These are phyloP conservation scores for Pachypanchax playfairii DNA, from an alignment of 2,113 vertebrate species.

Conservation along the genomic window DNA sequence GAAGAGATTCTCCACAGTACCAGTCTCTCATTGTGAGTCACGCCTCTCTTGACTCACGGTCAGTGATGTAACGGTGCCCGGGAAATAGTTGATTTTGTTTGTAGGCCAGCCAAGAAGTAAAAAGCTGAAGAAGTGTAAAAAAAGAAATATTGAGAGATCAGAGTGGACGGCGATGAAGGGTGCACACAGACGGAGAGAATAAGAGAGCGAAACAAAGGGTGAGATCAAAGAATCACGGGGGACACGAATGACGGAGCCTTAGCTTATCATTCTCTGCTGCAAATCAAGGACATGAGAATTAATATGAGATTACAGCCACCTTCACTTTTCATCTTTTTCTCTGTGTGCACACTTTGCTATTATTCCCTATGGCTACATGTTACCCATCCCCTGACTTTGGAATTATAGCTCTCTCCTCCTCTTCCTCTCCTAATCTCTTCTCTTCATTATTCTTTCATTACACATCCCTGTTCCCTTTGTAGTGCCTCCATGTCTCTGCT, in stretches of 20 bases:
- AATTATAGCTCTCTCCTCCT: constrained; percentile 68
- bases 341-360: constrained; percentile 46
- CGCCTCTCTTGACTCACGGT: neutral
- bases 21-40: constrained; percentile 57
- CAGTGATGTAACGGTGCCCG: constrained; percentile 34
- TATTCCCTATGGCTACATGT: constrained; percentile 55
- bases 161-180: constrained; percentile 40
- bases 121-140: constrained; percentile 14
- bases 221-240: constrained; percentile 48
- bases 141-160: constrained; percentile 43
- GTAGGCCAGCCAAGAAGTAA: constrained; percentile 40
- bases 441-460: constrained; percentile 77
- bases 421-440: constrained; percentile 69
- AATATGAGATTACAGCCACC: constrained; percentile 45
- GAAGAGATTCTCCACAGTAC: constrained; percentile 30
- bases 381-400: constrained; percentile 70
- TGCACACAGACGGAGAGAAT: constrained; percentile 21
- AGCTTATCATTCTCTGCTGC: constrained; percentile 38
- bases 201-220: constrained; percentile 35
- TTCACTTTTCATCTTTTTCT: constrained; percentile 55
- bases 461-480: constrained; percentile 70
- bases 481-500: constrained; percentile 61
- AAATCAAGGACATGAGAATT: constrained; percentile 30
- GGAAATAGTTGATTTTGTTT: constrained; percentile 57
- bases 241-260: constrained; percentile 27